phyloP scores from a whole-genome alignment of 2,797 vertebrate genomes.

The Bradypodion ventrale region DNA sequence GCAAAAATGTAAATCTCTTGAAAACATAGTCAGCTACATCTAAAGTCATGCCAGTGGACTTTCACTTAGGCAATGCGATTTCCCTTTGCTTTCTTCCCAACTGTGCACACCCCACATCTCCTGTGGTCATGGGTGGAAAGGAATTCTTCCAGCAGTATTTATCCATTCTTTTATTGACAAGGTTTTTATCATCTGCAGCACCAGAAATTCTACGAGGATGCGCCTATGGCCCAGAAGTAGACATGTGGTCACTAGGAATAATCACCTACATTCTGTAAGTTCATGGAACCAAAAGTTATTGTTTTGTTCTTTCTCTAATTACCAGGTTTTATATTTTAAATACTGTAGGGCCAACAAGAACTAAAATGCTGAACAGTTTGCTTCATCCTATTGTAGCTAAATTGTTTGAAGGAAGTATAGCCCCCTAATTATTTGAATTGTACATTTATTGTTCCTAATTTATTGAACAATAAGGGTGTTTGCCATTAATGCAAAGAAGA shows the following conservation, averaged over 20 bases:
- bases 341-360: background rate
- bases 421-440: background rate
- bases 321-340: constrained; percentile 3
- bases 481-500: too few species aligned
- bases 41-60: background rate
- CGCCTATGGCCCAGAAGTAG: constrained; percentile 88
- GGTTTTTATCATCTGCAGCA: constrained; percentile 73
- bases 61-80: background rate
- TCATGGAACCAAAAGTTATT: background rate
- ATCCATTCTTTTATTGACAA: constrained; percentile 44
- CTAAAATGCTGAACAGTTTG: background rate
- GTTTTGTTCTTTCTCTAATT: constrained; percentile 14
- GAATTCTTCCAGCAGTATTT: background rate
- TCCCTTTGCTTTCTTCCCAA: background rate
- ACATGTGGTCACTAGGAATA: constrained; percentile 91
- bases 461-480: background rate
- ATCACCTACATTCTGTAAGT: constrained; percentile 92
- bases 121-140: background rate
- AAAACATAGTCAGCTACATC: background rate
- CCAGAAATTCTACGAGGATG: constrained; percentile 87
- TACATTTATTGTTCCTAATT: background rate
- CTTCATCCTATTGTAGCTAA: background rate
- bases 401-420: background rate
- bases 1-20: background rate
- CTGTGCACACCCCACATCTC: background rate